Percentiles rank a stretch among this genome's conserved stretches.
These are phyloP conservation scores for Incurvaria masculella DNA, from an alignment of 2,888 invertebrate species.

Conservation along the genomic window DNA sequence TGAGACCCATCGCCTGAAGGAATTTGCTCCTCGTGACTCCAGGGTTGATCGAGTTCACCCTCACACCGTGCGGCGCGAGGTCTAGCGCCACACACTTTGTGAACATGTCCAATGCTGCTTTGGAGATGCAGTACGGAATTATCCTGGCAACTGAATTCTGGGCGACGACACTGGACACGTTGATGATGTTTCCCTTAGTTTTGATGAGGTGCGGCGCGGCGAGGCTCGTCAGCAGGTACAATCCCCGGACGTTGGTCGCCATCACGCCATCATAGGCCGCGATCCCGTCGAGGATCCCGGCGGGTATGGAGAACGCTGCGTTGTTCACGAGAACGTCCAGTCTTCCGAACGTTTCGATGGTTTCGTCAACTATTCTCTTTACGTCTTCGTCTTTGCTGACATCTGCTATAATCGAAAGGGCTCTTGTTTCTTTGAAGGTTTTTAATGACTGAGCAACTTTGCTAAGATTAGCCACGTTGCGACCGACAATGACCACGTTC, in stretches of 20 bases:
- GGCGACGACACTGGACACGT: constrained; percentile 23
- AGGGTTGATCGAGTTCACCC: constrained; percentile 13
- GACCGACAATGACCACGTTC: too few relatives aligned
- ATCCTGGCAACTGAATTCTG: constrained; percentile 6
- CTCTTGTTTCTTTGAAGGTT: too few relatives aligned
- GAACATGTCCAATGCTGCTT: constrained; percentile 14
- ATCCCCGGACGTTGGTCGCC: constrained; percentile 24
- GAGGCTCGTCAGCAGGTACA: constrained; percentile 21
- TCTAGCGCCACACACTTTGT: constrained; percentile 12
- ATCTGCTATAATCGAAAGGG: too few relatives aligned
- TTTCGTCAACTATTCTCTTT: constrained; percentile 21
- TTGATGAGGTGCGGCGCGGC: constrained; percentile 19
- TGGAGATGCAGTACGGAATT: constrained; percentile 8
- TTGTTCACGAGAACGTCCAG: constrained; percentile 27
- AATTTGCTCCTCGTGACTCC: constrained; percentile 13
- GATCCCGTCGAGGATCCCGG: constrained; percentile 19
- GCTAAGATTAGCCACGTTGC: too few relatives aligned
- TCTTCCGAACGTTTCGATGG: constrained; percentile 21
- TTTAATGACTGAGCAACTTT: too few relatives aligned
- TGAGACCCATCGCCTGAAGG: too few relatives aligned
- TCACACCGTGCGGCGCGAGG: constrained; percentile 10
- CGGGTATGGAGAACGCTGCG: constrained; percentile 19
- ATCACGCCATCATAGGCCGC: constrained; percentile 22
- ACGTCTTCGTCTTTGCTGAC: constrained; percentile 21
- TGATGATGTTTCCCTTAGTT: constrained; percentile 25